These are phyloP conservation scores for Machaerirhynchus nigripectus DNA, from an alignment of 2,113 vertebrate genomes.

Conservation along the genomic window DNA sequence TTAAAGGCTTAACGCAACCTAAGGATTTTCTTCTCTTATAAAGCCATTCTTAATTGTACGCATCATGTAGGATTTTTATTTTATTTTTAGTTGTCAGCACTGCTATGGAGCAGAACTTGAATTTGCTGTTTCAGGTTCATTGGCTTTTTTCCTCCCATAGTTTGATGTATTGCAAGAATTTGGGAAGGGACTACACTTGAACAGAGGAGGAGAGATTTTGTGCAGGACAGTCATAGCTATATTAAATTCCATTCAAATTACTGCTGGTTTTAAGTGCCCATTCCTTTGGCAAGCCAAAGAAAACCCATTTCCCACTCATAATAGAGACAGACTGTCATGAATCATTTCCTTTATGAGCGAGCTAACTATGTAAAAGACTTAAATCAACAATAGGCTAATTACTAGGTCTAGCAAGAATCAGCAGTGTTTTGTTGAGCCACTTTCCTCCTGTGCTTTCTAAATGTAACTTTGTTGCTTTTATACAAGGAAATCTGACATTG, in stretches of 20 bases:
- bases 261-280: constrained; percentile 1
- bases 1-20: not conserved
- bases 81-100: not conserved
- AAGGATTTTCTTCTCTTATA: not conserved
- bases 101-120: not conserved
- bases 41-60: not conserved
- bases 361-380: not conserved
- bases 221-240: not conserved
- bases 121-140: not conserved
- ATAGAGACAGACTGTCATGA: not conserved
- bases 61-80: not conserved
- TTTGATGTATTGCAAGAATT: not conserved
- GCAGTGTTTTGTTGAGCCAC: not conserved
- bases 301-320: constrained; percentile 29
- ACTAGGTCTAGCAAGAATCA: not conserved
- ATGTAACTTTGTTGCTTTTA: not conserved
- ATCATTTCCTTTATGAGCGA: constrained; percentile 30
- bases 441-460: not conserved
- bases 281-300: not conserved
- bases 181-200: not conserved
- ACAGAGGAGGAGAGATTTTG: not conserved
- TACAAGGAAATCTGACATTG: not conserved
- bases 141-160: not conserved
- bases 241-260: constrained; percentile 25
- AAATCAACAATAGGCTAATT: constrained; percentile 12